A percentile compares a stretch with the other conserved stretches of the same genome.
Evolutionary conservation across 2,888 invertebrate species (phyloP).

Genomic region (Volucella bombylans): DNA sequence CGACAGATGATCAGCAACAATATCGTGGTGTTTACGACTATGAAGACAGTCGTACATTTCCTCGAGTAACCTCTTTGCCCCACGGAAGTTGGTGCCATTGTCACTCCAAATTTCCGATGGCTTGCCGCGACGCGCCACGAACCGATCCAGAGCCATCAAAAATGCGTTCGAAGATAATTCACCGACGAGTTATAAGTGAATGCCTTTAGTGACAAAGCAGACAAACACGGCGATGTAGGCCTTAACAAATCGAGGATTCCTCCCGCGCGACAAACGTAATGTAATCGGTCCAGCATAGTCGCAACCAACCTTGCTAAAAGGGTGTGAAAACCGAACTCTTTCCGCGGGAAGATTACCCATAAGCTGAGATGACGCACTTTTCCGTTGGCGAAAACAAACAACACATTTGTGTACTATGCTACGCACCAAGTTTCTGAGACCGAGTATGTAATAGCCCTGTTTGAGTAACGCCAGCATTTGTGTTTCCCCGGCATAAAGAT

Average conservation of each 20-base stretch:
- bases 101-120: conserved; percentile 23
- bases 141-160: conserved; percentile 7
- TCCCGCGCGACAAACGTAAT: background rate
- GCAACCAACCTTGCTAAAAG: background rate
- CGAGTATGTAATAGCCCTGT: background rate
- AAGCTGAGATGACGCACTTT: background rate
- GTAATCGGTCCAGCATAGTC: background rate
- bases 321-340: no score
- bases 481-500: background rate
- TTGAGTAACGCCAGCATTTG: background rate
- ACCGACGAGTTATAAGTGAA: conserved; percentile 20
- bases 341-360: background rate
- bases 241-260: background rate
- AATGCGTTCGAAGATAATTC: conserved; percentile 10
- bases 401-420: background rate
- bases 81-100: conserved; percentile 34
- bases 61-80: background rate
- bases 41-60: conserved; percentile 6
- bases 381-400: background rate
- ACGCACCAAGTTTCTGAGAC: no score
- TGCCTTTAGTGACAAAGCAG: conserved; percentile 24
- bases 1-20: background rate
- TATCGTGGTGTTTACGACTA: background rate
- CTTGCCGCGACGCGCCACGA: conserved; percentile 9
- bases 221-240: conserved; percentile 6